Evolutionary conservation across 2,113 vertebrate species (phyloP).

Genomic region (Mugil cephalus): DNA sequence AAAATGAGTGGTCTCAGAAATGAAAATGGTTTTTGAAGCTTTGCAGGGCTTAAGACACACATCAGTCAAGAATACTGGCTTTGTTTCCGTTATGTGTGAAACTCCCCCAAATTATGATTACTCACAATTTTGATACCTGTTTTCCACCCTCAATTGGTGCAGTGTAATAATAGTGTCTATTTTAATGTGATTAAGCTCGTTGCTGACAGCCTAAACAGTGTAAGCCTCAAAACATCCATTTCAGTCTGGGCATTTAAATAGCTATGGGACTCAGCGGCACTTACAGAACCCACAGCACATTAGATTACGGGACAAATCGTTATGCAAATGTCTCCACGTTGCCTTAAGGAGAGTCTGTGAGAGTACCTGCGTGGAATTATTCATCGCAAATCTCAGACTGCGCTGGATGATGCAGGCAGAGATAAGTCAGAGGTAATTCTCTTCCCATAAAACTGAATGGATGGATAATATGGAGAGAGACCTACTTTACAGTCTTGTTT

Average conservation of each 20-base stretch:
- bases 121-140: neutral
- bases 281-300: constrained; percentile 34
- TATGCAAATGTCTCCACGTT: constrained; percentile 40
- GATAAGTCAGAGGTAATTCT: constrained; percentile 9
- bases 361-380: constrained; percentile 57
- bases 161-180: neutral
- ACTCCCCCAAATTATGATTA: constrained; percentile 16
- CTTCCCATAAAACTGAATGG: constrained; percentile 1
- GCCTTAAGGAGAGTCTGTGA: constrained; percentile 55
- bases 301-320: constrained; percentile 42
- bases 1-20: constrained; percentile 58
- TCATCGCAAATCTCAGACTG: constrained; percentile 52
- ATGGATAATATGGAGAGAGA: constrained; percentile 10
- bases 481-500: constrained; percentile 1
- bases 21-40: constrained; percentile 48
- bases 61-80: constrained; percentile 18
- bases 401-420: constrained; percentile 9
- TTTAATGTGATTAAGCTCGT: constrained; percentile 11
- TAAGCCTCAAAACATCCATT: constrained; percentile 24
- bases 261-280: constrained; percentile 26
- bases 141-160: constrained; percentile 13
- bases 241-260: constrained; percentile 32
- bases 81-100: constrained; percentile 32
- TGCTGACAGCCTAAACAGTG: neutral
- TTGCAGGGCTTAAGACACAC: constrained; percentile 25